Conservation (phyloP, 1,140 invertebrate species). For the Drosophila asahinai region DNA sequence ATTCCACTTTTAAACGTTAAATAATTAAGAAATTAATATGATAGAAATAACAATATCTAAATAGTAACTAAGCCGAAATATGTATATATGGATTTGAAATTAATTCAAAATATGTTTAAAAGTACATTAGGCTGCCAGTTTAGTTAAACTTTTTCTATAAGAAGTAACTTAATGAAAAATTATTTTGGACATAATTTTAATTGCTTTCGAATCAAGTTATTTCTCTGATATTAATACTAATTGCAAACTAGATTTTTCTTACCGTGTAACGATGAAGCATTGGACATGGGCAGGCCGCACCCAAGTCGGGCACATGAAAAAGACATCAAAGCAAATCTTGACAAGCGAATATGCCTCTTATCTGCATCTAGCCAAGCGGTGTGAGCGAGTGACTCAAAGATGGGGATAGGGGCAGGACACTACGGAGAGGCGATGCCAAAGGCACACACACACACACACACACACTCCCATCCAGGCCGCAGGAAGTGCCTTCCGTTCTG, state of each 20-base stretch:
- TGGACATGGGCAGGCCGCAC: slow-evolving; percentile 37
- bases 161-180: too few relatives aligned
- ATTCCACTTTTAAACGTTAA: background rate
- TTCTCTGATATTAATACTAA: too few relatives aligned
- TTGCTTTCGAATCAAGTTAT: too few relatives aligned
- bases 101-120: background rate
- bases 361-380: slow-evolving; percentile 64
- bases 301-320: slow-evolving; percentile 77
- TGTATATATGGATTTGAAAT: background rate
- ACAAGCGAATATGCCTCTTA: slow-evolving; percentile 76
- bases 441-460: slow-evolving; percentile 9
- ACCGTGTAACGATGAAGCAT: slow-evolving; percentile 22
- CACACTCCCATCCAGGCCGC: slow-evolving; percentile 13
- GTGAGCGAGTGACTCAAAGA: background rate
- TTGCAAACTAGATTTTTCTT: background rate
- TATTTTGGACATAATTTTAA: too few relatives aligned
- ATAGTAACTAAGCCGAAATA: too few relatives aligned
- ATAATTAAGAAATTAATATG: too few relatives aligned
- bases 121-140: too few relatives aligned
- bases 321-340: slow-evolving; percentile 82
- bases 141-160: too few relatives aligned
- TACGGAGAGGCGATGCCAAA: slow-evolving; percentile 13
- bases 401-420: slow-evolving; percentile 8
- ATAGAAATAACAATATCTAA: too few relatives aligned
- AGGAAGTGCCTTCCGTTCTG: slow-evolving; percentile 60